Evolutionary conservation across 1,140 invertebrate genomes (phyloP), one percentile per base, ranked within the genome.

Genomic region (Archivesica marissinica): DNA sequence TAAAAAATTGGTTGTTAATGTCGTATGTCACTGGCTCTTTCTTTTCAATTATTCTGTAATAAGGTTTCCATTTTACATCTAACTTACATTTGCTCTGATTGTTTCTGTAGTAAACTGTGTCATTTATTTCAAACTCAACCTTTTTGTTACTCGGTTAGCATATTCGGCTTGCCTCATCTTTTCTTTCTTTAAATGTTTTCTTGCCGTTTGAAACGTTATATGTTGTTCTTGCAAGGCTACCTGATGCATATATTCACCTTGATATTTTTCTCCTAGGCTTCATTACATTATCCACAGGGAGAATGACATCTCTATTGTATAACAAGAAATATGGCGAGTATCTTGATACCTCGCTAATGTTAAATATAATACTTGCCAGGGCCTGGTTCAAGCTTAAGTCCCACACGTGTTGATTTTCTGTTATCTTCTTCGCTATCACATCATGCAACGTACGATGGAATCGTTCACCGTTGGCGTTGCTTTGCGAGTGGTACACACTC

Each of bases 381-480:
- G 66, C 50, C 30, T 80, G 70, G 39, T 87, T 83, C 25, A 87
- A 64, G 52, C 56, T 20, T 39, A 77, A 20, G 72, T 87, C 79
- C 79, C 79, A 83, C 7, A 50, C 78, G 3, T n/a, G 0, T 28
- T 28, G n/a, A 38, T 85, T 72, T n/a, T 84, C 78, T 38, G 74
- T 17, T 13, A 87, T 13, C 28, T 83, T 89, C 20, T 83, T 87
- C 17, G 86, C 15, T 11, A 87, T n/a, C 9, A 87, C 28, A 86
- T 86, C 84, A 61, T 87, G 83, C 0, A 87, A 47, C 0, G 83
- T 84, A 20, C 86, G 25, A 59, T 87, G 88, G 20, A 83, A 84
- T 30, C 83, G 13, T 82, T 88, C 85, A 1, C 76, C 80, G 33
- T 72, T 88, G 0, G 38, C 78, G 79, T 87, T 88, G 15, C 25